Conservation (phyloP, 2,797 vertebrate species). For the Lagodon rhomboides region DNA sequence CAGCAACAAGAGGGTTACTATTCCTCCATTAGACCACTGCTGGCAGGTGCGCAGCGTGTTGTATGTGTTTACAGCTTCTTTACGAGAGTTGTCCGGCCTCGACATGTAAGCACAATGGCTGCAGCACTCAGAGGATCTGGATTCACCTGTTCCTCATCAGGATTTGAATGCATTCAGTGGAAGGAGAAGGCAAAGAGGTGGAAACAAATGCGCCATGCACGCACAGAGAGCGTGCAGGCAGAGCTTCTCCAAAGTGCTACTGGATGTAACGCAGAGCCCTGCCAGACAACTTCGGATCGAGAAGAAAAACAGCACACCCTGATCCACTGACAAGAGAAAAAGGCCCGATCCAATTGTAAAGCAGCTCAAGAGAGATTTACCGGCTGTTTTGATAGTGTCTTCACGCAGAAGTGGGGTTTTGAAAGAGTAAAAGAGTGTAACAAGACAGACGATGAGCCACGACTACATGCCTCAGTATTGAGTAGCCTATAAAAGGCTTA, state of each 20-base stretch:
- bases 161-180: constrained; percentile 28
- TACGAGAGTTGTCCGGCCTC: constrained; percentile 11
- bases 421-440: constrained; percentile 10
- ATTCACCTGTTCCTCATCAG: constrained; percentile 67
- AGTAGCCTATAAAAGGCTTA: constrained; percentile 21
- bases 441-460: constrained; percentile 31
- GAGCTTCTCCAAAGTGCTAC: constrained; percentile 31
- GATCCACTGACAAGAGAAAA: constrained; percentile 22
- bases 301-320: constrained; percentile 33
- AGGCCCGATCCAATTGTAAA: not conserved
- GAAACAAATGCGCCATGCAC: constrained; percentile 8
- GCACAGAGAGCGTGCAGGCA: constrained; percentile 6
- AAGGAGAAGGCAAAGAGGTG: not conserved
- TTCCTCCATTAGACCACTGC: constrained; percentile 4
- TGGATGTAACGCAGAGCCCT: constrained; percentile 34
- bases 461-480: constrained; percentile 16
- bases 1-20: constrained; percentile 54
- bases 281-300: constrained; percentile 36
- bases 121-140: not conserved
- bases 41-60: constrained; percentile 42
- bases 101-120: not conserved
- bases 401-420: constrained; percentile 5
- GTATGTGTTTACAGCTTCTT: constrained; percentile 35
- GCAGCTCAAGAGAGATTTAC: constrained; percentile 47
- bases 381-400: constrained; percentile 18